phyloP scores from a whole-genome alignment of 2,888 invertebrate species.

The Pyrrhosoma nymphula region DNA sequence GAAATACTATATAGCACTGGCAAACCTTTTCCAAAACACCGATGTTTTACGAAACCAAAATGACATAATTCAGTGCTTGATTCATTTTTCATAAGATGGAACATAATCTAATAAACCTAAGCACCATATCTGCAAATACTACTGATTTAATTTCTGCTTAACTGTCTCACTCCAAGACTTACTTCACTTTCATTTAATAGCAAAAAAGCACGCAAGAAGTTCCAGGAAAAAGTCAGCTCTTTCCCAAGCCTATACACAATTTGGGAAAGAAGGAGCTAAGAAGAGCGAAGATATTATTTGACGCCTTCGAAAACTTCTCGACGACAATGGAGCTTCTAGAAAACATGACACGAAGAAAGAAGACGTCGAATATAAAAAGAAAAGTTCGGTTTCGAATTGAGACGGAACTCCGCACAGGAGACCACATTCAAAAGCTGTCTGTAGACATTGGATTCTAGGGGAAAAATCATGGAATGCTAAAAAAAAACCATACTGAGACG shows the following conservation, averaged over 20 bases:
- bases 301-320: background rate
- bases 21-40: too few relatives aligned
- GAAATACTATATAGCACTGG: too few relatives aligned
- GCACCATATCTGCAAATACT: too few relatives aligned
- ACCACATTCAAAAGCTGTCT: background rate
- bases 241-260: background rate
- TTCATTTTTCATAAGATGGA: too few relatives aligned
- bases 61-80: too few relatives aligned
- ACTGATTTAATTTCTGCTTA: too few relatives aligned
- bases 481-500: background rate
- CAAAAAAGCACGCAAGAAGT: background rate
- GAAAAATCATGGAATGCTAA: background rate
- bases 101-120: too few relatives aligned
- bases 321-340: background rate
- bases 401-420: background rate
- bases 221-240: background rate
- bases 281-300: background rate
- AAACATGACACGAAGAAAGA: background rate
- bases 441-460: background rate
- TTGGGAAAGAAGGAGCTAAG: background rate
- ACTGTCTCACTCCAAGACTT: too few relatives aligned
- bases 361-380: background rate
- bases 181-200: too few relatives aligned
- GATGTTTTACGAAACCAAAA: too few relatives aligned
- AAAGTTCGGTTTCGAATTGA: background rate